Evolutionary conservation across 2,797 vertebrate species (phyloP).

Genomic region (Euphonia xanthogaster): DNA sequence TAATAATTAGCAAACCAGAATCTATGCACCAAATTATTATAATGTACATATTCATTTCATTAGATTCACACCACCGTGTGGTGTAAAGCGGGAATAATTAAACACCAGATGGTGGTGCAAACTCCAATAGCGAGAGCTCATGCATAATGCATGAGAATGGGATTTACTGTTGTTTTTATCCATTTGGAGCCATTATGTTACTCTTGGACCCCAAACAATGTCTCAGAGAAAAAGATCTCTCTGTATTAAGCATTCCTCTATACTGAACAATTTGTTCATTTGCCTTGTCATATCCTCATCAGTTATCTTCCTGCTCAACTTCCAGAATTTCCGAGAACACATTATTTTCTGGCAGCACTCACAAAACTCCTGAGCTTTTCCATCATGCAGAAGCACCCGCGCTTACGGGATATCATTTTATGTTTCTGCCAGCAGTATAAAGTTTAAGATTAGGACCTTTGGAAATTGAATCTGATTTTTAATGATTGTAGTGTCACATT

Average conservation of each 20-base stretch:
- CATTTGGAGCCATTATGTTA: slow-evolving; percentile 75
- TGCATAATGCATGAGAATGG: slow-evolving; percentile 76
- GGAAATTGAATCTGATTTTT: slow-evolving; percentile 80
- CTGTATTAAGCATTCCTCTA: slow-evolving; percentile 60
- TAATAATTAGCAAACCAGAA: slow-evolving; percentile 71
- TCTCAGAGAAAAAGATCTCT: slow-evolving; percentile 61
- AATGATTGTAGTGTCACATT: slow-evolving; percentile 77
- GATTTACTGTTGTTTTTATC: slow-evolving; percentile 75
- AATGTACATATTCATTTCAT: slow-evolving; percentile 70
- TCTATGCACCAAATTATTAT: slow-evolving; percentile 64
- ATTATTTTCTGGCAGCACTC: slow-evolving; percentile 70
- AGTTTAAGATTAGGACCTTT: slow-evolving; percentile 77
- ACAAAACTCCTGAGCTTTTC: slow-evolving; percentile 59
- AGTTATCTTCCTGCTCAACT: slow-evolving; percentile 63
- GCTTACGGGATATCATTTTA: slow-evolving; percentile 71
- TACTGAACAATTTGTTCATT: slow-evolving; percentile 71
- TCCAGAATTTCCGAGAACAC: slow-evolving; percentile 69
- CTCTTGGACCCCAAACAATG: slow-evolving; percentile 72
- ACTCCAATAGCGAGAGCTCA: slow-evolving; percentile 69
- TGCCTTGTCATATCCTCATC: slow-evolving; percentile 67
- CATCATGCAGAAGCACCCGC: slow-evolving; percentile 55
- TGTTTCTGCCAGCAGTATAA: slow-evolving; percentile 72
- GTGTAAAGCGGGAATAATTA: slow-evolving; percentile 78
- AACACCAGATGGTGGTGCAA: slow-evolving; percentile 79
- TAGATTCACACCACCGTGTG: slow-evolving; percentile 75